Conservation (phyloP, 2,888 invertebrate species). For the Nebria salina region DNA sequence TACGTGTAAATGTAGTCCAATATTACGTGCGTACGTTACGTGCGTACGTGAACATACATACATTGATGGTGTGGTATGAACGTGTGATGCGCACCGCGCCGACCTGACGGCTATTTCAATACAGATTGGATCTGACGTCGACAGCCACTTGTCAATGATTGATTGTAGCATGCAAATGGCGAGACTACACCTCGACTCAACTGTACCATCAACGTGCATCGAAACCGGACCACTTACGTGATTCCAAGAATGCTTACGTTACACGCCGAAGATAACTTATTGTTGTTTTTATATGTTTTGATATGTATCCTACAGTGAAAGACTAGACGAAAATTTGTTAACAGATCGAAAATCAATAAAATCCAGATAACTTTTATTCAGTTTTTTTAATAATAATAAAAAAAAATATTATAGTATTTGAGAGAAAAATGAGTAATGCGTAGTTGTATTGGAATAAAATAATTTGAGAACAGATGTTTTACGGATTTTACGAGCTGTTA, state of each 20-base stretch:
- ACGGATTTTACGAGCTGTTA: not conserved
- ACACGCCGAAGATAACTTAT: not conserved
- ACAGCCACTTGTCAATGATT: slow-evolving; percentile 41
- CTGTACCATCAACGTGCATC: not conserved
- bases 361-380: no score
- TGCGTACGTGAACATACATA: not conserved
- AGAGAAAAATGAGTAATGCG: no score
- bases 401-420: no score
- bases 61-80: not conserved
- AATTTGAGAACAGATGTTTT: not conserved
- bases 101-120: slow-evolving; percentile 17
- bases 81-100: slow-evolving; percentile 8
- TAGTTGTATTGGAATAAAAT: not conserved
- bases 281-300: no score
- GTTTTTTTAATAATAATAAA: no score
- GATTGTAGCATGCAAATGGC: slow-evolving; percentile 32
- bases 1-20: not conserved
- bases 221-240: not conserved
- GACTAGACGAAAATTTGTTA: no score
- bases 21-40: not conserved
- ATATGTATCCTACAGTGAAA: no score
- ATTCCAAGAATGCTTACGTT: not conserved
- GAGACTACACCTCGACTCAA: not conserved
- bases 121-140: slow-evolving; percentile 40
- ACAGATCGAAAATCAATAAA: no score